These are phyloP conservation scores for Apotomis turbidana DNA, from an alignment of 2,888 invertebrate genomes.

Conservation along the genomic window DNA sequence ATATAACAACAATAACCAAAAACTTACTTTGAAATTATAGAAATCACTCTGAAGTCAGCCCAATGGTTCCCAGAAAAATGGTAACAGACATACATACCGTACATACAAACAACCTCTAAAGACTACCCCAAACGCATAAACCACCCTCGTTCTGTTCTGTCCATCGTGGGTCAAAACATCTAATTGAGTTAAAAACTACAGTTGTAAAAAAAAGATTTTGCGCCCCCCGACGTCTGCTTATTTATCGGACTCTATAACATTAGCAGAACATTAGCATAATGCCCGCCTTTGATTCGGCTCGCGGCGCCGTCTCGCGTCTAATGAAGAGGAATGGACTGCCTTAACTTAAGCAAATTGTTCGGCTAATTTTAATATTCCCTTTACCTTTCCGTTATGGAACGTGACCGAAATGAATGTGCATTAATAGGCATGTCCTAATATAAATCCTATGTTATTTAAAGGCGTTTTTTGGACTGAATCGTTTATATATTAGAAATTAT, in stretches of 20 bases:
- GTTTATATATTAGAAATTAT: no score
- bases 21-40: no score
- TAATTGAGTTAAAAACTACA: slow-evolving; percentile 10
- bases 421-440: not conserved
- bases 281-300: slow-evolving; percentile 37
- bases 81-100: no score
- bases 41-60: no score
- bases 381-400: not conserved
- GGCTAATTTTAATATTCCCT: slow-evolving; percentile 39
- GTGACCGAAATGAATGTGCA: not conserved
- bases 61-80: no score
- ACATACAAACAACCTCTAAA: no score
- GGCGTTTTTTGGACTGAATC: no score
- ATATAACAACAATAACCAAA: no score
- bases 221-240: not conserved
- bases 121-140: no score
- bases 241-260: slow-evolving; percentile 43
- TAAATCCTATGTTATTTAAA: no score
- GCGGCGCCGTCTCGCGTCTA: slow-evolving; percentile 27
- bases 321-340: slow-evolving; percentile 45
- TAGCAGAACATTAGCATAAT: slow-evolving; percentile 46
- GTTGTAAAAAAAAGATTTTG: slow-evolving; percentile 3
- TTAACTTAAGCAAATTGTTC: slow-evolving; percentile 50
- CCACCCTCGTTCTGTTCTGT: no score
- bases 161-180: no score